Evolutionary conservation across 2,888 invertebrate genomes (phyloP).

Genomic region (Lacanobia wlatinum): DNA sequence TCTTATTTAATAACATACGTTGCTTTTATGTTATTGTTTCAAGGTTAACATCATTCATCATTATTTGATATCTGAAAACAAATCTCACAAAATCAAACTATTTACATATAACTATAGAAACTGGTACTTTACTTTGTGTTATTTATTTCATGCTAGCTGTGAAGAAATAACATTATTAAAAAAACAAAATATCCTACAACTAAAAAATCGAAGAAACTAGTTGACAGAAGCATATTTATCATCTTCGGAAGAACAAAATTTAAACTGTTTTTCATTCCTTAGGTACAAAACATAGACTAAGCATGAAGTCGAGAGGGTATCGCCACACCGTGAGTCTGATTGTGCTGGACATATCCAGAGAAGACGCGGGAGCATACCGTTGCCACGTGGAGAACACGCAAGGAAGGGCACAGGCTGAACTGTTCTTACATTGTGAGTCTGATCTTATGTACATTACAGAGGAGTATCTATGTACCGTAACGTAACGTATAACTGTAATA

Average conservation of each 20-base stretch:
- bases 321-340: slow-evolving; percentile 92
- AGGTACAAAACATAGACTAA: slow-evolving; percentile 82
- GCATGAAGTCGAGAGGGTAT: slow-evolving; percentile 85
- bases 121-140: no score
- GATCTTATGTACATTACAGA: no score
- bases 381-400: slow-evolving; percentile 93
- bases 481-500: no score
- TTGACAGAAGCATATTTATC: no score
- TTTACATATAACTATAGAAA: no score
- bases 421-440: slow-evolving; percentile 93
- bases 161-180: slow-evolving; percentile 2
- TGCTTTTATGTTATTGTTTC: not conserved
- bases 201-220: not conserved
- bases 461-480: no score
- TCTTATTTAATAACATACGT: not conserved
- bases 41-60: not conserved
- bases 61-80: not conserved
- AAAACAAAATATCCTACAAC: slow-evolving; percentile 30
- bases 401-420: slow-evolving; percentile 92
- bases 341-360: slow-evolving; percentile 89
- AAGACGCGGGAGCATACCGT: slow-evolving; percentile 92
- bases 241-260: not conserved
- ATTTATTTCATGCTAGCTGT: no score
- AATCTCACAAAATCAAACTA: not conserved
- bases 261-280: not conserved